Percentiles rank a stretch among this genome's conserved stretches.
phyloP scores from a whole-genome alignment of 2,888 invertebrate genomes.

The Slavum lentiscoides region DNA sequence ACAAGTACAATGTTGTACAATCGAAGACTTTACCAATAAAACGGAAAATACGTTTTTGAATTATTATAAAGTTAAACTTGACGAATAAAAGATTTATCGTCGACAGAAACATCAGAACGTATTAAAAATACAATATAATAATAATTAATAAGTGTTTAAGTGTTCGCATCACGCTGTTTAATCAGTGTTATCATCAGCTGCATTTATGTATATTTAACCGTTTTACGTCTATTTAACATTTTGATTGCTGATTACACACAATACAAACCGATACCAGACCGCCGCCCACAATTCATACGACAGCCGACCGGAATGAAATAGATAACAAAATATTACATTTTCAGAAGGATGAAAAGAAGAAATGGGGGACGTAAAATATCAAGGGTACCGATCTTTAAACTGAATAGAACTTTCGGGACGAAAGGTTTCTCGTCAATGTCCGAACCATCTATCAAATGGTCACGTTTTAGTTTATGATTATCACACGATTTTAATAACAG shows the following conservation, averaged over 20 bases:
- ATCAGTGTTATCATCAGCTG: no score
- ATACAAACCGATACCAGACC: constrained; percentile 28
- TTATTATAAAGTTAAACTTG: neutral
- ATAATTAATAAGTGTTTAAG: no score
- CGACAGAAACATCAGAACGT: no score
- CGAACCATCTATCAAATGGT: neutral
- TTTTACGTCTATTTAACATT: no score
- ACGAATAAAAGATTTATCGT: neutral
- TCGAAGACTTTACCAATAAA: no score
- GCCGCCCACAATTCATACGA: neutral
- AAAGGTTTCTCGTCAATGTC: constrained; percentile 23
- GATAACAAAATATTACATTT: constrained; percentile 33
- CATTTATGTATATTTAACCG: no score
- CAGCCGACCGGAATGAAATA: constrained; percentile 40
- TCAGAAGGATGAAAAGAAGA: neutral
- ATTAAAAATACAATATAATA: no score
- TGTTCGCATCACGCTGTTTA: no score
- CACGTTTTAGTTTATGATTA: neutral
- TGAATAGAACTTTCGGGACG: constrained; percentile 15
- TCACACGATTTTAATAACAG: neutral
- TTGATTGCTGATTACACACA: constrained; percentile 17
- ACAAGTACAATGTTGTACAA: no score
- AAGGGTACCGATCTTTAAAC: neutral
- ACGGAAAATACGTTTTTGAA: no score
- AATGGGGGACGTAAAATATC: constrained; percentile 16